Conservation (phyloP, 53 echinoderm and acorn worm species). For the Temnopleurus reevesii region DNA sequence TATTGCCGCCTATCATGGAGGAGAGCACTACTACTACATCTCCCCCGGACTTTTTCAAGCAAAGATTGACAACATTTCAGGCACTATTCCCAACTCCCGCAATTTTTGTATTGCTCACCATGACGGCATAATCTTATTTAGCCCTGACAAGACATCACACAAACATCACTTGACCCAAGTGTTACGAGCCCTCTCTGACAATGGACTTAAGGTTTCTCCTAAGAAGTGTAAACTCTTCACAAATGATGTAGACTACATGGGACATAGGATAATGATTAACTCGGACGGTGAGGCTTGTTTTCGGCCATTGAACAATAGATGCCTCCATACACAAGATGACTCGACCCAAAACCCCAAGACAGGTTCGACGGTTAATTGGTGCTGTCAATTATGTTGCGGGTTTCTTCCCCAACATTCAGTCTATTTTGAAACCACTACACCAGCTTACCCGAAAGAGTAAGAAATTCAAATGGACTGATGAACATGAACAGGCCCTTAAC, state of each 20-base stretch:
- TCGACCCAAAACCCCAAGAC: not conserved
- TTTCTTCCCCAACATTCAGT: constrained; percentile 38
- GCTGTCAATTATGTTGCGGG: constrained; percentile 5
- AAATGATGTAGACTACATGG: constrained; percentile 44
- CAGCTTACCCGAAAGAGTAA: constrained; percentile 29
- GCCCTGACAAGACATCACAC: constrained; percentile 42
- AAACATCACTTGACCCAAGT: constrained; percentile 29
- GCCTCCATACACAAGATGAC: constrained; percentile 48
- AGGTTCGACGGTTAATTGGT: not conserved
- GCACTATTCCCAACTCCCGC: constrained; percentile 35
- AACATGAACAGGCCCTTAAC: too few species aligned
- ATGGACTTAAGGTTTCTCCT: constrained; percentile 35
- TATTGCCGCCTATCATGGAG: constrained; percentile 66
- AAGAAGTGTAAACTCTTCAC: constrained; percentile 44
- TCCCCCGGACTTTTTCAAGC: constrained; percentile 60
- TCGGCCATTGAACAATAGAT: constrained; percentile 37
- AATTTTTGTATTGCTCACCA: constrained; percentile 60
- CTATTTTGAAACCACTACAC: constrained; percentile 27
- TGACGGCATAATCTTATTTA: constrained; percentile 59
- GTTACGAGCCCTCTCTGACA: not conserved
- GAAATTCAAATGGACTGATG: constrained; percentile 36
- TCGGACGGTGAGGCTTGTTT: constrained; percentile 25
- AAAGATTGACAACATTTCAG: constrained; percentile 56
- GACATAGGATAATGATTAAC: constrained; percentile 26
- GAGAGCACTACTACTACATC: constrained; percentile 60